Conservation (phyloP, 2,113 vertebrate species). For the Prionailurus bengalensis region DNA sequence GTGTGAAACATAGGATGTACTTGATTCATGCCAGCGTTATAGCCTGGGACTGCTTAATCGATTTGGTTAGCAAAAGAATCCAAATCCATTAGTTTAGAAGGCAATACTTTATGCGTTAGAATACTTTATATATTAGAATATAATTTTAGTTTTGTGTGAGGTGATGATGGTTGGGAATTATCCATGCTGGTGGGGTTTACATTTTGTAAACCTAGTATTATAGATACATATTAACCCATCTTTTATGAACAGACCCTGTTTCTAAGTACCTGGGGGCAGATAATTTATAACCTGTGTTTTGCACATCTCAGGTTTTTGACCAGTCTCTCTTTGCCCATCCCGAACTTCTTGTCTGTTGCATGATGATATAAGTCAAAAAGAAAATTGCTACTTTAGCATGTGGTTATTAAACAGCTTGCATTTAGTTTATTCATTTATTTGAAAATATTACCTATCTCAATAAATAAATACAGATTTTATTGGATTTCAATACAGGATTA, state of each 20-base stretch:
- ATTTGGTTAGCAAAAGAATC: not conserved
- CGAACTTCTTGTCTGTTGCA: not conserved
- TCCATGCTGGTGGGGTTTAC: not conserved
- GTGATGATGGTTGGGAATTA: slow-evolving; percentile 49
- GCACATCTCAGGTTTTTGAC: not conserved
- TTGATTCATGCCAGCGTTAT: not conserved
- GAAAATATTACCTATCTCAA: not conserved
- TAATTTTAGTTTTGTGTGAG: slow-evolving; percentile 36
- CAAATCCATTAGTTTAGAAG: not conserved
- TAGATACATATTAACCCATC: not conserved
- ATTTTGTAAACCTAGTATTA: slow-evolving; percentile 30
- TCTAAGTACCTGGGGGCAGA: not conserved
- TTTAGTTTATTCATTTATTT: not conserved
- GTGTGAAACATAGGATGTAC: not conserved
- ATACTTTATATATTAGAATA: not conserved
- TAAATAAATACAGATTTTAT: not conserved
- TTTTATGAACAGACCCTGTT: slow-evolving; percentile 8
- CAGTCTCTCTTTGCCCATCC: not conserved
- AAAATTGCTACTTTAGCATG: not conserved
- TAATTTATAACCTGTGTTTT: not conserved
- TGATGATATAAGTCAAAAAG: not conserved
- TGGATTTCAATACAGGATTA: not conserved
- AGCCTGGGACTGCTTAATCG: not conserved
- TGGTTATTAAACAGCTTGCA: not conserved
- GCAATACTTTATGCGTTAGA: not conserved